Base-by-base conservation (phyloP, 2,113 vertebrate species). In the Hipposideros armiger region DNA sequence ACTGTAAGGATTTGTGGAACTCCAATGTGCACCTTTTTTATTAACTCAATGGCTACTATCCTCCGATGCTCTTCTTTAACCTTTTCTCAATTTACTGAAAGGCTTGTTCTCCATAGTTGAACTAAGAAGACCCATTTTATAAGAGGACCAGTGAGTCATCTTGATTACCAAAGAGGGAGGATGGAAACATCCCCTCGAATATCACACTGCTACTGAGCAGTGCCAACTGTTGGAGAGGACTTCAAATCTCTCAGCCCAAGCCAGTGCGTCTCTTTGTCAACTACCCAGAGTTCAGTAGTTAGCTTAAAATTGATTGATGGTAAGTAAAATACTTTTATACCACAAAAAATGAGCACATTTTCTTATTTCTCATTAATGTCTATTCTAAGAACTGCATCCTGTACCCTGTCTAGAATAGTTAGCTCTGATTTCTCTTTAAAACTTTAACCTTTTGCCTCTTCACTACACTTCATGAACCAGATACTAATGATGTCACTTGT, bases 101-200 rank as follows among this genome's bases (percentile, higher is more conserved):
- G 24, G 5, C 22, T 45, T 76, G 3, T 45, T 95, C 54, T 77
- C 5, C 15, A 19, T 3, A 64, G 26, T 22, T 78, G 22, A 82
- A 91, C 62, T 73, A 91, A 74, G 62, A 87, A 78, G 73, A 83
- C 9, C n/a, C 24, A 28, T 45, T 95, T 90, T 58, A 45, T 28
- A 76, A 45, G 28, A 80, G 22, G 26, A 50, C 13, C 30, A 36
- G 30, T 1, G 15, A 50, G 36, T 67, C 56, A 64, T 69, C 50
- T 80, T 78, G n/a, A 90, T 78, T 56, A 42, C 13, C 40, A 13
- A 86, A 82, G 10, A 85, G 32, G 26, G 26, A 76, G 32, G 40
- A 45, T 86, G 20, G 28, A 80, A 74, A 92, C 22, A 32, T 89
- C 72, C 24, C 5, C n/a, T 78, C 4, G 2, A 84, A 19, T 24